Conservation (phyloP, 2,797 vertebrate species). For the Atherinosoma microstoma region DNA sequence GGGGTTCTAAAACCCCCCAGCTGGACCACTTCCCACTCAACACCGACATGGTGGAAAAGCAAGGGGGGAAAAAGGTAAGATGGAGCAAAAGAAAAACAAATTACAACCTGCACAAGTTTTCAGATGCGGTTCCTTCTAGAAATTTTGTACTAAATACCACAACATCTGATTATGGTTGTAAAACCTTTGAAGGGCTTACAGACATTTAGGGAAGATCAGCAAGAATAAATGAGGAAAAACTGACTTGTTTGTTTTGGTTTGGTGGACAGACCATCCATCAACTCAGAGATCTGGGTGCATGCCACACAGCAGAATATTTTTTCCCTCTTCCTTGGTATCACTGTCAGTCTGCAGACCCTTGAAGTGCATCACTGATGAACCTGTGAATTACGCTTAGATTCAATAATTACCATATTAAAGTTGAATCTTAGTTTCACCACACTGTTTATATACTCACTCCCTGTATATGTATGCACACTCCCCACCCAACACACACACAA, state of each 20-base stretch:
- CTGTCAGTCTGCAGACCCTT: not conserved
- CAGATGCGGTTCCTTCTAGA: not conserved
- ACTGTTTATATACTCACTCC: not conserved
- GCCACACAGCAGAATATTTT: conserved; percentile 1
- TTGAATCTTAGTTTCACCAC: conserved; percentile 4
- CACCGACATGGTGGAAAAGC: conserved; percentile 99
- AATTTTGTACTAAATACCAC: not conserved
- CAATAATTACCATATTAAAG: conserved; percentile 11
- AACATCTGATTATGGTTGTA: not conserved
- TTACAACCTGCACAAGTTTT: conserved; percentile 1
- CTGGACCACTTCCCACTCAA: conserved; percentile 96
- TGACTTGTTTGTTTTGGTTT: not conserved
- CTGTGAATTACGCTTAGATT: conserved; percentile 14
- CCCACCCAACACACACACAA: too few species aligned
- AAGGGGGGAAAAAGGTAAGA: conserved; percentile 98
- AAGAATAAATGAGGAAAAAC: conserved; percentile 14
- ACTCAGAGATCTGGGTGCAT: conserved; percentile 1
- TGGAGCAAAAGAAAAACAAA: conserved; percentile 20
- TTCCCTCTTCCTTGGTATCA: not conserved
- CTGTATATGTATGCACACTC: not conserved
- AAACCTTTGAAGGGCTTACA: not conserved
- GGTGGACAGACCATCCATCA: conserved; percentile 10
- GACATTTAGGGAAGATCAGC: not conserved
- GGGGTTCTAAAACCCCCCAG: conserved; percentile 99
- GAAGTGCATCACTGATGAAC: not conserved